phyloP scores from a whole-genome alignment of 2,888 invertebrate species.

The Lasioglossum leucozonium region DNA sequence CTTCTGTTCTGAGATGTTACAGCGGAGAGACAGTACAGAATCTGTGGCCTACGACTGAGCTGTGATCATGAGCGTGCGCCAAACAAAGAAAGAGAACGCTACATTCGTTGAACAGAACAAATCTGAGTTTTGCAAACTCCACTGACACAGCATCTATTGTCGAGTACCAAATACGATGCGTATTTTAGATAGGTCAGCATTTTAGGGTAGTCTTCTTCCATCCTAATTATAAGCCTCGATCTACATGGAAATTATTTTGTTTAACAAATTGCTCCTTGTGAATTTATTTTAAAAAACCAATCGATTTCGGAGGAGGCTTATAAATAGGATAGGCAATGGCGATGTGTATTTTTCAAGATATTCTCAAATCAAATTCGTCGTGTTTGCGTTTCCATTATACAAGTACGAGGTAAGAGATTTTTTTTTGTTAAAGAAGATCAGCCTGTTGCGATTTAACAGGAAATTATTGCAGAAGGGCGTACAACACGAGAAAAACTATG shows the following conservation, averaged over 20 bases:
- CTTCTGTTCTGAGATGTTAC: slow-evolving; percentile 86
- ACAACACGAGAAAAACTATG: slow-evolving; percentile 19
- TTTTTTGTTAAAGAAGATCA: slow-evolving; percentile 27
- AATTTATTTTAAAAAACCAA: not conserved
- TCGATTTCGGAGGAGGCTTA: slow-evolving; percentile 73
- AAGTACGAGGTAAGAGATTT: slow-evolving; percentile 32
- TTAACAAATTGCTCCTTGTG: not conserved
- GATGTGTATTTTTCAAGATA: slow-evolving; percentile 66
- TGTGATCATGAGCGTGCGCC: slow-evolving; percentile 84
- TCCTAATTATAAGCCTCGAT: slow-evolving; percentile 79
- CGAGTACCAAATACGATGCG: slow-evolving; percentile 80
- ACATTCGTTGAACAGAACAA: slow-evolving; percentile 83
- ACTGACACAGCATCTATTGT: slow-evolving; percentile 80
- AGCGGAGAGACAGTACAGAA: slow-evolving; percentile 85
- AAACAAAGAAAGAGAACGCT: slow-evolving; percentile 84
- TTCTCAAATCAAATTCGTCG: slow-evolving; percentile 24
- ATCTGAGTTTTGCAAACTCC: slow-evolving; percentile 83
- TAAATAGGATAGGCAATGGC: slow-evolving; percentile 80
- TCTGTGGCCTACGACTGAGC: slow-evolving; percentile 85
- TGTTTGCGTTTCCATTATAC: slow-evolving; percentile 18
- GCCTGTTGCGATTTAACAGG: not conserved
- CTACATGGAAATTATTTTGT: slow-evolving; percentile 12
- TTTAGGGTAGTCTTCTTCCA: slow-evolving; percentile 80
- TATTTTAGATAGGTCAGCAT: slow-evolving; percentile 84
- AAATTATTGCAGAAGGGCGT: slow-evolving; percentile 23